These are phyloP conservation scores for Sebastes hopkinsi DNA, from an alignment of 2,797 vertebrate species.

Conservation along the genomic window DNA sequence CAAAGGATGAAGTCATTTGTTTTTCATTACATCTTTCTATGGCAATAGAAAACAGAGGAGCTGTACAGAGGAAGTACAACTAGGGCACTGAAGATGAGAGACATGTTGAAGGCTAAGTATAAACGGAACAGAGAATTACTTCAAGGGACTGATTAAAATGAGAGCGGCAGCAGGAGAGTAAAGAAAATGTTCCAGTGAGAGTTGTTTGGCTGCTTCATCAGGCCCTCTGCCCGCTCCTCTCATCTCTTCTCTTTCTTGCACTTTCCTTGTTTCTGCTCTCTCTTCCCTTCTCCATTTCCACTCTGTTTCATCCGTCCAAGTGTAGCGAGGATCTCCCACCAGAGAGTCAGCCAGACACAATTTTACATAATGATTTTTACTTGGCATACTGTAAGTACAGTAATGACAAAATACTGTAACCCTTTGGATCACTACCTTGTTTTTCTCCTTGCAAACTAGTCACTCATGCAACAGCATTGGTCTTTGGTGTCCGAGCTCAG, in stretches of 20 bases:
- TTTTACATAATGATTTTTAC: neutral
- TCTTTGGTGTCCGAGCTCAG: neutral
- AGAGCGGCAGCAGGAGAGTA: slow-evolving; percentile 26
- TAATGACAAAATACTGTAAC: neutral
- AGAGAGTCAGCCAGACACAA: slow-evolving; percentile 30
- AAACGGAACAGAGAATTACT: slow-evolving; percentile 5
- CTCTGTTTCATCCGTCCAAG: neutral
- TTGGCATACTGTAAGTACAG: neutral
- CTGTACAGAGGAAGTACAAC: neutral
- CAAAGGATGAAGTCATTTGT: neutral
- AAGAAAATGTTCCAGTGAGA: slow-evolving; percentile 42
- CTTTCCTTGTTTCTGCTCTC: neutral
- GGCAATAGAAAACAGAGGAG: neutral
- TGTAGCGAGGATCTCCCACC: slow-evolving; percentile 23
- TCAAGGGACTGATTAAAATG: slow-evolving; percentile 50
- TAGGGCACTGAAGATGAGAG: neutral
- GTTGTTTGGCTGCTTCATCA: slow-evolving; percentile 29
- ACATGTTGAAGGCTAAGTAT: neutral
- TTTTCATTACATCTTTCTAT: neutral
- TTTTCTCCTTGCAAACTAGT: neutral
- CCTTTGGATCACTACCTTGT: neutral
- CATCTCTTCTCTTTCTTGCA: slow-evolving; percentile 9
- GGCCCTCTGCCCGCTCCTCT: slow-evolving; percentile 2
- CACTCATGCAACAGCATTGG: neutral
- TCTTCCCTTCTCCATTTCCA: slow-evolving; percentile 19